Evolutionary conservation across 2,888 invertebrate genomes (phyloP), one percentile per base, ranked within the genome.

Genomic region (Torymus aiolomorphi): DNA sequence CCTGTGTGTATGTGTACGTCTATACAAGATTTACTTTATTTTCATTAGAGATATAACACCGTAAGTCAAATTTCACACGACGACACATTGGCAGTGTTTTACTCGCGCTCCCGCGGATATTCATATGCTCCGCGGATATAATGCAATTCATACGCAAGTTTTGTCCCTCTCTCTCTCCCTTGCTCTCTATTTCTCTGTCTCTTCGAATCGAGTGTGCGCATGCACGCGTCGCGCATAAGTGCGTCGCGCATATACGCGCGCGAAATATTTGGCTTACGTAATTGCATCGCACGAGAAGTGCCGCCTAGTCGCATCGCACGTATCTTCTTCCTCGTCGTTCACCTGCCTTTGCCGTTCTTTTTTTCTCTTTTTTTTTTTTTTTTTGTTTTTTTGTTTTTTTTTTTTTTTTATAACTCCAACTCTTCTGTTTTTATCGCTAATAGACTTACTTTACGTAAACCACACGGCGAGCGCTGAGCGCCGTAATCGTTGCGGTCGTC

Each of bases 51-150:
- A 57, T 74, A 80, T 56, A 78, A 78, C 78, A 76, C 78, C 72
- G 78, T 81, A 65, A 67, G 78, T 78, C 67, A 76, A 78, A 31
- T 63, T 81, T 81, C 72, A 76, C 72, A 76, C 75, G 67, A 76
- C 67, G 78, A 81, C 78, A 78, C 74, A 75, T 72, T 76, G 81
- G 81, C 81, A 81, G 81, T 81, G 78, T 71, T 76, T 54, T 51
- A 51, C 31, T 76, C 75, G 49, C 65, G 18, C 59, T 42, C 42
- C 8, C 42, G 42, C 8, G 42, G 52, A 49, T 70, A 76, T 63
- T 42, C 42, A 42, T 42, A 42, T 42, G 8, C 8, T 42, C 42
- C 42, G 42, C 42, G 8, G 1, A 1, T 42, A 42, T 42, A 42
- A 42, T 42, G 42, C 8, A 42, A 42, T 42, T 42, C 42, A 42